Percentiles rank a stretch among this genome's conserved stretches.
Conservation (phyloP, 2,888 invertebrate species). For the Eudasyphora cyanicolor region DNA sequence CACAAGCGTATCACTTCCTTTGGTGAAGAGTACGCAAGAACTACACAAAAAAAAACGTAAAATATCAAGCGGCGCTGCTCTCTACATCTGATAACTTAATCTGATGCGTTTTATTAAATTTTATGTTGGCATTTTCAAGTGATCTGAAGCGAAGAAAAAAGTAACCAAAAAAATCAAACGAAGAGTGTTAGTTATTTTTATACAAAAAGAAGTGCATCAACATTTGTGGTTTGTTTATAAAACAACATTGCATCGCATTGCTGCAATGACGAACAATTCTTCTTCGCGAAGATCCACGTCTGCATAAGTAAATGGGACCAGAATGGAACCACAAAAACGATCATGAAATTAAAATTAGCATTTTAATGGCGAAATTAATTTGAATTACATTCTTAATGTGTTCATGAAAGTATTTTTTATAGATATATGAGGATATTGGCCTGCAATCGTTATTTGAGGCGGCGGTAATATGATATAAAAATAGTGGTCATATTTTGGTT, state of each 20-base stretch:
- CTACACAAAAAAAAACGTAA: constrained; percentile 7
- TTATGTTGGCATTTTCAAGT: constrained; percentile 47
- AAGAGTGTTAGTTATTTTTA: constrained; percentile 5
- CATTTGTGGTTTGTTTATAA: not conserved
- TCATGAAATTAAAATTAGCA: constrained; percentile 20
- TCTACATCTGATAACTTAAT: not conserved
- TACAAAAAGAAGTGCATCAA: not conserved
- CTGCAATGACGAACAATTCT: not conserved
- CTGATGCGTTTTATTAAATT: constrained; percentile 8
- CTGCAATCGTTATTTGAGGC: not conserved
- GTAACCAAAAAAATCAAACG: not conserved
- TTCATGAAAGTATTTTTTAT: too few relatives aligned
- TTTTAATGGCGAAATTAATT: constrained; percentile 25
- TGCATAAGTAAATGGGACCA: too few relatives aligned
- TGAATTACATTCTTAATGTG: not conserved
- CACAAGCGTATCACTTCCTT: too few relatives aligned
- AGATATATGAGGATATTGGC: not conserved
- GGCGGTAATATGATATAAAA: not conserved
- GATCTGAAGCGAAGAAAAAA: not conserved
- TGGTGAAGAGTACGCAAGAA: too few relatives aligned
- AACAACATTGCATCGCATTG: not conserved
- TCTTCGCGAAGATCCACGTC: not conserved
- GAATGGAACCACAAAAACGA: not conserved
- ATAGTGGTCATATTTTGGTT: too few relatives aligned
- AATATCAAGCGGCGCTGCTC: not conserved